phyloP scores from a whole-genome alignment of 2,888 invertebrate genomes.

The Allolobophora icterica region DNA sequence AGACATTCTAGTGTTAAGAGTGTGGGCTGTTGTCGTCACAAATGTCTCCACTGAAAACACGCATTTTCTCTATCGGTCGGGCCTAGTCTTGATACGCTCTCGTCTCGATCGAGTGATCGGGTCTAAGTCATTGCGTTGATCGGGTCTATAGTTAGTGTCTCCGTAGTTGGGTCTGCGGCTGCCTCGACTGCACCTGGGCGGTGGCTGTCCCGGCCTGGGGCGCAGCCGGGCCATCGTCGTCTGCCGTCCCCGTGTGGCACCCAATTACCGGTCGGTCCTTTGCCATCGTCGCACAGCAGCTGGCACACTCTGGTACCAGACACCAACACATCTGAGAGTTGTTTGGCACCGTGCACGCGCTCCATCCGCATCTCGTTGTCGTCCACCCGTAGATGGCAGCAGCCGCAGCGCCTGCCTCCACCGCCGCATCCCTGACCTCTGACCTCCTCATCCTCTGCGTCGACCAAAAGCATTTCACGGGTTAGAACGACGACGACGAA shows the following conservation, averaged over 20 bases:
- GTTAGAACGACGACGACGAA: not conserved
- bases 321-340: not conserved
- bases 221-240: not conserved
- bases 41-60: too few species aligned
- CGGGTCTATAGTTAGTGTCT: not conserved
- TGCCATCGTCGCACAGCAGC: too few species aligned
- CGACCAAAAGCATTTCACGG: constrained; percentile 26
- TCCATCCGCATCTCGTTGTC: not conserved
- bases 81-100: too few species aligned
- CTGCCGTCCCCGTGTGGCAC: not conserved
- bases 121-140: too few species aligned
- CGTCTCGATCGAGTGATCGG: too few species aligned
- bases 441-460: not conserved
- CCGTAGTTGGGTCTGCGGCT: not conserved
- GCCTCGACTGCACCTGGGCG: not conserved
- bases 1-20: too few species aligned
- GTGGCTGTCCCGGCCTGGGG: not conserved
- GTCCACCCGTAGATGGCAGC: constrained; percentile 3
- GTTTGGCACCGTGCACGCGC: not conserved
- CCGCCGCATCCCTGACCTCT: not conserved
- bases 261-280: not conserved
- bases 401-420: not conserved
- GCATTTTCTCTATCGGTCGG: too few species aligned
- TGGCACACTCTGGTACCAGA: constrained; percentile 9
- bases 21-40: too few species aligned